Percentiles rank a stretch among this genome's conserved stretches.
These are phyloP conservation scores for Craseonycteris thonglongyai DNA, from an alignment of 2,113 vertebrate species.

Conservation along the genomic window DNA sequence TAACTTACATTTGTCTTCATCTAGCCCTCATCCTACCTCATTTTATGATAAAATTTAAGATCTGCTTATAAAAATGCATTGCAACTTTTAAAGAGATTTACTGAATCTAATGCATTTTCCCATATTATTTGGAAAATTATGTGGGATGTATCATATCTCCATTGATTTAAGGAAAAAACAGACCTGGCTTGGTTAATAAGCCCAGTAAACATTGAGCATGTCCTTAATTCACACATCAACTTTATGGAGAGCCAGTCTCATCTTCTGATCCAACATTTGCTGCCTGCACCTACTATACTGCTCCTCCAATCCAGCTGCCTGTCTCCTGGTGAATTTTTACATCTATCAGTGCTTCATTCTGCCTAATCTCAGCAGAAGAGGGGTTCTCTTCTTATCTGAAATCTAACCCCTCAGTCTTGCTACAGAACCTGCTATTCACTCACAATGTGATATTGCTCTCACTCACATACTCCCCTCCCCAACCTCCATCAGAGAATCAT, in stretches of 20 bases:
- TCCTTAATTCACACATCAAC: not conserved
- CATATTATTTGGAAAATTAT: not conserved
- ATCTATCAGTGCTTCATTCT: conserved; percentile 2
- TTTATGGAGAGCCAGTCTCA: not conserved
- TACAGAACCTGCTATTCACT: not conserved
- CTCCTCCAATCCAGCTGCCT: not conserved
- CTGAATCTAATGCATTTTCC: not conserved
- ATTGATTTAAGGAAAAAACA: not conserved
- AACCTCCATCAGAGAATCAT: not conserved
- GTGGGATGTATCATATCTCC: not conserved
- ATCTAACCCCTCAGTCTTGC: conserved; percentile 25
- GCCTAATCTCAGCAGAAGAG: not conserved
- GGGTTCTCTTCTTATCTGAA: conserved; percentile 37
- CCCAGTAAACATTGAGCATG: not conserved
- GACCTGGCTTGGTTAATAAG: not conserved
- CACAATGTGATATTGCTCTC: not conserved
- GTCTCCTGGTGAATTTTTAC: not conserved
- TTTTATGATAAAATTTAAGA: not conserved
- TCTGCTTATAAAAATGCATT: not conserved
- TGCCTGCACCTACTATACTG: not conserved
- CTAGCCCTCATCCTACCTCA: not conserved
- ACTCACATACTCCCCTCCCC: not conserved
- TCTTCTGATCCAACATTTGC: not conserved
- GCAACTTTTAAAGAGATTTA: not conserved
- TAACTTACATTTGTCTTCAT: not conserved